Evolutionary conservation across 2,797 vertebrate genomes (phyloP).

Genomic region (Gymnothorax javanicus): DNA sequence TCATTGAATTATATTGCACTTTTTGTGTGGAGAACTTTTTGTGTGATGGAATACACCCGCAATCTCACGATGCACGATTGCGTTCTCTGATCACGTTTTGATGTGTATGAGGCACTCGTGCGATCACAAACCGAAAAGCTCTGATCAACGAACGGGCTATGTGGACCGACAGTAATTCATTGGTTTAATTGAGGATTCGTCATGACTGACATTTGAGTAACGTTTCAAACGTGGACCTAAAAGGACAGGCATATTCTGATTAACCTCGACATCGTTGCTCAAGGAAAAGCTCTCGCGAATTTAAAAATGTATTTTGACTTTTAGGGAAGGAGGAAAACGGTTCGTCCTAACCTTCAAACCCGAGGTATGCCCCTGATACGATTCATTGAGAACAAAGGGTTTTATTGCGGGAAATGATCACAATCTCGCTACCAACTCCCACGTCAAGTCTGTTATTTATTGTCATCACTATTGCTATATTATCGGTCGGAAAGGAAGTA

Average conservation of each 20-base stretch:
- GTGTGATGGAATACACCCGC: neutral
- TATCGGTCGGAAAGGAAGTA: neutral
- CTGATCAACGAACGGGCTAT: neutral
- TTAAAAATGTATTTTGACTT: neutral
- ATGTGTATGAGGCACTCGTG: neutral
- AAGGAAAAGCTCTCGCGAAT: neutral
- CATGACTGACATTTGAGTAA: too few relatives aligned
- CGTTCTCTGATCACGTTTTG: neutral
- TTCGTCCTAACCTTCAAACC: neutral
- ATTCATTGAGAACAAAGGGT: constrained; percentile 10
- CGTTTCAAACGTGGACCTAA: neutral
- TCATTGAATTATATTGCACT: neutral
- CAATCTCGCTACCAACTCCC: constrained; percentile 9
- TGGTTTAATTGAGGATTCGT: neutral
- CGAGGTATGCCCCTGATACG: neutral
- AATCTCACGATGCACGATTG: neutral
- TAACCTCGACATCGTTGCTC: neutral
- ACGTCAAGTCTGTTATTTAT: neutral
- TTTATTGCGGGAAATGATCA: neutral
- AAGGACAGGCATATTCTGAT: neutral
- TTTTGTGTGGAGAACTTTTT: neutral
- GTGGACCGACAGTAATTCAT: neutral
- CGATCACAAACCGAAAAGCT: neutral
- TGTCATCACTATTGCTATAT: neutral
- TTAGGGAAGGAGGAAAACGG: neutral